Evolutionary conservation across 2,888 invertebrate genomes (phyloP), one percentile per base, ranked within the genome.

Genomic region (Dryobota labecula): DNA sequence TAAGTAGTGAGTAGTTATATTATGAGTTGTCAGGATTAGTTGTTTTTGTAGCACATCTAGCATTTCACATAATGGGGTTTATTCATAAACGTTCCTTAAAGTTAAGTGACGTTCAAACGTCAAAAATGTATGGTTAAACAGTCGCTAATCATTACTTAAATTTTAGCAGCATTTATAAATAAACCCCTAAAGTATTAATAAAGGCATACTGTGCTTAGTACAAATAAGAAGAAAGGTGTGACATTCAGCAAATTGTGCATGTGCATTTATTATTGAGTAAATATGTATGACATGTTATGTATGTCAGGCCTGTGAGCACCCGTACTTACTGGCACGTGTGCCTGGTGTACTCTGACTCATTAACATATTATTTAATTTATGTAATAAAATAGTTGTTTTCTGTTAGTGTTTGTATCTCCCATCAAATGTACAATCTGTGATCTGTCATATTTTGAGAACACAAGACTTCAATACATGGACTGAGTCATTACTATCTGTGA

Each of bases 381-480:
- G 9, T 36, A 38, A 45, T 45, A 38, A 56, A 4, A 24, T 24
- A 18, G 9, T n/a, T 18, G 41, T 18, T 71, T 51, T 51, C 33
- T 15, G 51, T 5, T 51, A 7, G 36, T n/a, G 18, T 20, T 27
- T 27, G 20, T 20, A 49, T 8, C 20, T 27, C 27, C 15, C 7
- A 27, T 36, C 33, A 49, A 27, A 73, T 41, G 4, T 58, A n/a
- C 6, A 36, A n/a, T 20, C n/a, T 70, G 45, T 45, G n/a, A 24
- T 54, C 68, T 51, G 24, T 33, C 38, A 47, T 33, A 27, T 15
- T 24, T 47, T 30, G 18, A 58, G 9, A 38, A 30, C 11, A 60
- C 38, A 33, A 38, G 0, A 41, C 13, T 45, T 36, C 6, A 30
- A 7, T 30, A 66, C 24, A 24, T 4, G 8, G 27, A 45, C 43